Evolutionary conservation across 2,113 vertebrate species (phyloP).

Genomic region (Oreocharis arfaki): DNA sequence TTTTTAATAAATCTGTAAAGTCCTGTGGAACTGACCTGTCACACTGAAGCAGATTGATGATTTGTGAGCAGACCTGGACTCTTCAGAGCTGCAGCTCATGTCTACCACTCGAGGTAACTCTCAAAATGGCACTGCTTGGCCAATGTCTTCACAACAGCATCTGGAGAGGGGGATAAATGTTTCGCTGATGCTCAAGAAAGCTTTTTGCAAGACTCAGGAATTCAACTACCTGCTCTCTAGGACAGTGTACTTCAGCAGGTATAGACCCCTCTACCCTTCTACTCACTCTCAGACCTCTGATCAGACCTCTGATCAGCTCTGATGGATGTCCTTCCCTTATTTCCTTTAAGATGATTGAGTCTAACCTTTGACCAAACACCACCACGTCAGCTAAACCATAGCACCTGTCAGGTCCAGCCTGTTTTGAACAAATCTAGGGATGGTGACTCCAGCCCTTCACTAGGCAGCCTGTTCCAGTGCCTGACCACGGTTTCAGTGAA

Average conservation of each 20-base stretch:
- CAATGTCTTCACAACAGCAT: not conserved
- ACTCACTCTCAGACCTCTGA: not conserved
- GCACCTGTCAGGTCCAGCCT: not conserved
- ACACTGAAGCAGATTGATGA: not conserved
- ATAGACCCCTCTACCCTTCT: not conserved
- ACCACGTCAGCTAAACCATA: not conserved
- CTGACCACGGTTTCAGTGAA: not conserved
- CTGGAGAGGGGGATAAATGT: not conserved
- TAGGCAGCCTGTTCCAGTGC: not conserved
- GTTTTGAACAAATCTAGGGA: not conserved
- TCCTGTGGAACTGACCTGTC: not conserved
- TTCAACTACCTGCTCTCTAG: not conserved
- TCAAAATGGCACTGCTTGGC: not conserved
- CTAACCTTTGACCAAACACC: not conserved
- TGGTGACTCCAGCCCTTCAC: not conserved
- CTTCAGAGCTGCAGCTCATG: not conserved
- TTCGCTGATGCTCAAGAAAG: not conserved
- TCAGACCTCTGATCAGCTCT: not conserved
- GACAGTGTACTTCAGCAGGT: not conserved
- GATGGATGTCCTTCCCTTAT: accelerated
- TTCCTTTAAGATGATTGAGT: not conserved
- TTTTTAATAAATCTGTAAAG: not conserved
- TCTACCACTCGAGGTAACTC: not conserved
- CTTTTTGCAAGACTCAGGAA: not conserved
- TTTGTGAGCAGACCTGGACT: not conserved